phyloP scores from a whole-genome alignment of 2,113 vertebrate genomes.

The Motacilla alba region DNA sequence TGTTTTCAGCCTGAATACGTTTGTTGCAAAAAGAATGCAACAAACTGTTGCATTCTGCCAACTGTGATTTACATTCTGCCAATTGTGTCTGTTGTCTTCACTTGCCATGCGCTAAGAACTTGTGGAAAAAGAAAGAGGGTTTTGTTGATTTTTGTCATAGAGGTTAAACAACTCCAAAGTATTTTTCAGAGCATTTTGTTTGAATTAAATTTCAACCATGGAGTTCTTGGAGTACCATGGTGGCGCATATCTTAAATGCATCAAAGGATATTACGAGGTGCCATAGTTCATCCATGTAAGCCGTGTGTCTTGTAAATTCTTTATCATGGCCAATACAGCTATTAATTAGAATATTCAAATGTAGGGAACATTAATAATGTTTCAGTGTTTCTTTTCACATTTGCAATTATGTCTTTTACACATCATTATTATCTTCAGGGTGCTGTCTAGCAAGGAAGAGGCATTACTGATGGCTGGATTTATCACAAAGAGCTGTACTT shows the following conservation, averaged over 20 bases:
- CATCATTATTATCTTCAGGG: background rate
- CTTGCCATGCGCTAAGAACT: background rate
- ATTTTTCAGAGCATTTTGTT: background rate
- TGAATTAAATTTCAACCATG: background rate
- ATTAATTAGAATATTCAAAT: background rate
- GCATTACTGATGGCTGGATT: accelerated
- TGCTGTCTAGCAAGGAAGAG: background rate
- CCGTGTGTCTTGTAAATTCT: background rate
- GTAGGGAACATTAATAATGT: background rate
- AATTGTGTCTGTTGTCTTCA: background rate
- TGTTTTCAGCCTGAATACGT: background rate
- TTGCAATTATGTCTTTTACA: background rate
- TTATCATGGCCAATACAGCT: background rate
- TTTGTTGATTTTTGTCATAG: background rate
- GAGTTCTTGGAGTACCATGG: background rate
- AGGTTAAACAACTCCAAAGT: background rate
- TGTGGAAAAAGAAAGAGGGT: background rate
- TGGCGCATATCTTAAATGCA: background rate
- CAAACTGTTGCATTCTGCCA: no score
- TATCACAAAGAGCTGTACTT: background rate
- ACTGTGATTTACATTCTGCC: background rate
- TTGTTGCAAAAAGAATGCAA: background rate
- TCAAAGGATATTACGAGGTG: background rate
- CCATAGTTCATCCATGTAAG: background rate
- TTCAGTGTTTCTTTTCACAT: background rate